phyloP scores from a whole-genome alignment of 1,140 invertebrate species.

The Drosophila repleta region DNA sequence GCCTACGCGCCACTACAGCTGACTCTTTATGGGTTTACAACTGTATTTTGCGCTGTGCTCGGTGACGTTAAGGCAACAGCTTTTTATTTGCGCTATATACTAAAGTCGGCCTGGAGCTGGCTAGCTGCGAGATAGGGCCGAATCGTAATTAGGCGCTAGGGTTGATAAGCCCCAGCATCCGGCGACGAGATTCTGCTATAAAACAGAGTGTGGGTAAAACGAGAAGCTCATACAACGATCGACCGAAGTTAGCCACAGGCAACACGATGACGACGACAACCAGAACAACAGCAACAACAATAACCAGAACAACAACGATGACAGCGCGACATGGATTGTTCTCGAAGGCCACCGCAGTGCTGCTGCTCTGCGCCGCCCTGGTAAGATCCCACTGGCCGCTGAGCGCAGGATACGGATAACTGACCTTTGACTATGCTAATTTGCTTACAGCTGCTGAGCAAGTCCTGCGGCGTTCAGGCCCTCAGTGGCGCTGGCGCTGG shows the following conservation, averaged over 20 bases:
- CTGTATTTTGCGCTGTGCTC: constrained; percentile 63
- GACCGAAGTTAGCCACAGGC: constrained; percentile 76
- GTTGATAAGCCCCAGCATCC: constrained; percentile 66
- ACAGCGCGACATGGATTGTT: constrained; percentile 34
- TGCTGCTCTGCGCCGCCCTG: constrained; percentile 60
- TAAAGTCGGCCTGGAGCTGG: constrained; percentile 29
- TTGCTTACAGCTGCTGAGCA: constrained; percentile 62
- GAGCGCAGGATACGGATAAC: constrained; percentile 13
- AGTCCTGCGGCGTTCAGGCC: constrained; percentile 63
- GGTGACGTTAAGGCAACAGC: constrained; percentile 41
- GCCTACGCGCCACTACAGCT: constrained; percentile 30
- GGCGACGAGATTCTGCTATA: constrained; percentile 50
- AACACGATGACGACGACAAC: constrained; percentile 60
- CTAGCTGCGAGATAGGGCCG: constrained; percentile 26
- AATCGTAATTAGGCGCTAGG: constrained; percentile 32
- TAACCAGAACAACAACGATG: constrained; percentile 30
- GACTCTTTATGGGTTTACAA: constrained; percentile 70
- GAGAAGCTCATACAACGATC: constrained; percentile 75
- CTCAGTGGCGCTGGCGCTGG: constrained; percentile 53
- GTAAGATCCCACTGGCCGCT: constrained; percentile 39
- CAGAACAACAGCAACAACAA: constrained; percentile 24
- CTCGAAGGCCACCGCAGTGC: constrained; percentile 44
- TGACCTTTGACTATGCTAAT: constrained; percentile 7
- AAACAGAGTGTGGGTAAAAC: constrained; percentile 37
- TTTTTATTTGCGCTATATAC: constrained; percentile 70